phyloP scores from a whole-genome alignment of 2,888 invertebrate genomes.

The Drosophila borborema region DNA sequence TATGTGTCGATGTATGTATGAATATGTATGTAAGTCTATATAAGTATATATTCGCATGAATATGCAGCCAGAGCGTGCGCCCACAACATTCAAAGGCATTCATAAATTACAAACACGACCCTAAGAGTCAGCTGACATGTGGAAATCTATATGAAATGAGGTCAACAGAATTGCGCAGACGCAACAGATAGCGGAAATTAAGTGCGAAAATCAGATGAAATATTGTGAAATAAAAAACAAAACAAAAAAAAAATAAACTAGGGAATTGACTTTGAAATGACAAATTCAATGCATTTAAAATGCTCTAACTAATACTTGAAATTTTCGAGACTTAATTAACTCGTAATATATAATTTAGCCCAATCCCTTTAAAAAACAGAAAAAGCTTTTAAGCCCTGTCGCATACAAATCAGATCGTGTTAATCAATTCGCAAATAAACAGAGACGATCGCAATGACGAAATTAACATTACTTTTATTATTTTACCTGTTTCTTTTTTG shows the following conservation, averaged over 20 bases:
- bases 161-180: slow-evolving; percentile 73
- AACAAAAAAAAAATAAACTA: no score
- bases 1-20: neutral
- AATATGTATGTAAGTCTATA: neutral
- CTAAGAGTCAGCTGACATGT: slow-evolving; percentile 28
- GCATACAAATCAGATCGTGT: slow-evolving; percentile 27
- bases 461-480: slow-evolving; percentile 49
- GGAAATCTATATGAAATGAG: slow-evolving; percentile 56
- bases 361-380: neutral
- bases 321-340: no score
- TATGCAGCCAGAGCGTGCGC: slow-evolving; percentile 43
- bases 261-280: neutral
- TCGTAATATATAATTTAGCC: neutral
- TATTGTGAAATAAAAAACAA: neutral
- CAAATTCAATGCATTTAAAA: neutral
- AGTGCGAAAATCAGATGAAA: slow-evolving; percentile 7
- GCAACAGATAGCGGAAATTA: slow-evolving; percentile 37
- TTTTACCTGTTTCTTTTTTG: slow-evolving; percentile 23
- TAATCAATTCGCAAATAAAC: slow-evolving; percentile 45
- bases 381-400: neutral
- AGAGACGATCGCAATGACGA: slow-evolving; percentile 50
- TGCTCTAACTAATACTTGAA: neutral
- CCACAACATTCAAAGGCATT: slow-evolving; percentile 43
- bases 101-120: slow-evolving; percentile 30
- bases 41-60: slow-evolving; percentile 12